Evolutionary conservation across 2,888 invertebrate species (phyloP), one percentile per base, ranked within the genome.

Genomic region (Crocallis elinguaria): DNA sequence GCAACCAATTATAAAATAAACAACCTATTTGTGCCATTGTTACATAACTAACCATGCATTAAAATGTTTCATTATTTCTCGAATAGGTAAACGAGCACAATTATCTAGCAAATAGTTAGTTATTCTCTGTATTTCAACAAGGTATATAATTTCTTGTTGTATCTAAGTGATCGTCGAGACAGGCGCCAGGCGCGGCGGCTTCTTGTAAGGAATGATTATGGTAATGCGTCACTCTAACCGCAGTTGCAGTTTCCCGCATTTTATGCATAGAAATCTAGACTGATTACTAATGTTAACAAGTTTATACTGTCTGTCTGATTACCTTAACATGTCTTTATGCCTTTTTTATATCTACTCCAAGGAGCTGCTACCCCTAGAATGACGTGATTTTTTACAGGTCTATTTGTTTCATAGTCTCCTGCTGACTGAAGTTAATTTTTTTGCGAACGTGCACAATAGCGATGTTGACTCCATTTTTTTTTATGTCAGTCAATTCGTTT

Each of bases 131-230:
- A 85, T 83, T 77, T 82, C 75, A 77, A 75, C 77, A 64, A 82
- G 78, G 77, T 80, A 77, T 87, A 81, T 86, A 88, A 90, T 89
- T 90, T 86, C 82, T 84, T 80, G 78, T 71, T 77, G 73, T 77
- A 83, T 83, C 80, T 86, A 84, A 85, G 75, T 76, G 84, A 82
- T 75, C 77, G 83, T 77, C 83, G 86, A 83, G 84, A 77, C 84
- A 60, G 88, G 88, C 89, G 89, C 87, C 88, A 82, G 73, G 78
- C 83, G 77, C 72, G 84, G 73, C 88, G 86, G 86, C 84, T 80
- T 81, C 82, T 77, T 75, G 67, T 75, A 84, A 86, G 86, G 82
- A 81, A 78, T 80, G 67, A 79, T 85, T 84, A 88, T 88, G 84
- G 78, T 86, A 87, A 88, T 88, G 78, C 75, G 68, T 80, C 77